Conservation (phyloP, 1,140 invertebrate species). For the Scylla paramamosain region DNA sequence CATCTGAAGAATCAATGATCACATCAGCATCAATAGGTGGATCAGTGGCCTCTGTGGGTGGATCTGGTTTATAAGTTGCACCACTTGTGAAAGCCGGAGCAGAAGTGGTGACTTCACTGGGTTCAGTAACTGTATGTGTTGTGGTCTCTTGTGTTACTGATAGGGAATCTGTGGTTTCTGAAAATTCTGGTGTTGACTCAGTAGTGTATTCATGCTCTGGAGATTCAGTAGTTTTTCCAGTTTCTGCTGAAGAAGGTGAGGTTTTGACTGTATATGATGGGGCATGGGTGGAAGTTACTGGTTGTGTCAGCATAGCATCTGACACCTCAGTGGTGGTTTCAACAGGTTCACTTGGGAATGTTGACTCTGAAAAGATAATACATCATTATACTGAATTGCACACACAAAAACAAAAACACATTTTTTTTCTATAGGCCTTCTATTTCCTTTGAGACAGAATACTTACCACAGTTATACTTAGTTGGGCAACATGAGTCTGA, state of each 20-base stretch:
- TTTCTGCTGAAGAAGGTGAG: background rate
- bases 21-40: no score
- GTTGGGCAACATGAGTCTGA: constrained; percentile 93
- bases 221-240: background rate
- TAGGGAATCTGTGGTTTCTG: background rate
- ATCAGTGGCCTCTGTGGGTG: background rate
- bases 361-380: background rate
- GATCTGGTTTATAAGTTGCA: background rate
- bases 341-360: background rate
- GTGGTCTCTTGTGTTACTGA: background rate
- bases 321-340: constrained; percentile 16
- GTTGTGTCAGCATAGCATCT: constrained; percentile 51
- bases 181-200: background rate
- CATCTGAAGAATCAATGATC: background rate
- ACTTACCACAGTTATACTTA: constrained; percentile 87
- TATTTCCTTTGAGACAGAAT: no score
- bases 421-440: no score
- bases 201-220: constrained; percentile 7
- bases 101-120: background rate
- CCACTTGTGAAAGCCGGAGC: background rate
- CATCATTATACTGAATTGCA: no score
- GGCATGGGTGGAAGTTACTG: background rate
- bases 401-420: no score
- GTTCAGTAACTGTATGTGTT: background rate
- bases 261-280: background rate